These are phyloP conservation scores for Dermolepida albohirtum DNA, from an alignment of 2,888 invertebrate genomes.

Conservation along the genomic window DNA sequence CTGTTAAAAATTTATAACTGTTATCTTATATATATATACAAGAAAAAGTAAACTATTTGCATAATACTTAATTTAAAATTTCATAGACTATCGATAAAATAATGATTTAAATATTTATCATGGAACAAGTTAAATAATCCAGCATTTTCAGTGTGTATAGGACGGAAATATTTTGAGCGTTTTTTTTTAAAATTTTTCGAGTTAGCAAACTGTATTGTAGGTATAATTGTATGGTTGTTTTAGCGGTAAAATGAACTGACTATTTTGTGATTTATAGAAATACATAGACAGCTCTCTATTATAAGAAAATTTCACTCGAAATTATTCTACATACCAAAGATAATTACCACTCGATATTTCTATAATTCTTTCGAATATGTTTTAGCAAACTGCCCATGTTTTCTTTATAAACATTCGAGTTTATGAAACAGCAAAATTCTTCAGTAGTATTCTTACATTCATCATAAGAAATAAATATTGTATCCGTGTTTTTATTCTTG, in stretches of 20 bases:
- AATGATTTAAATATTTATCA: constrained; percentile 1
- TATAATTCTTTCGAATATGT: neutral
- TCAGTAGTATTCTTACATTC: no score
- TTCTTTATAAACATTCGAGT: neutral
- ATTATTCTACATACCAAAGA: constrained; percentile 47
- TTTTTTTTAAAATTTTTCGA: constrained; percentile 1
- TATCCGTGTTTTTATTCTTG: no score
- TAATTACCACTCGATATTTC: constrained; percentile 17
- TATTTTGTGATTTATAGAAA: constrained; percentile 55
- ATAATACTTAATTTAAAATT: neutral
- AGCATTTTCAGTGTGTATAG: neutral
- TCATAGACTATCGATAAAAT: neutral
- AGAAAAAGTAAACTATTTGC: neutral
- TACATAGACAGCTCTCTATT: constrained; percentile 46
- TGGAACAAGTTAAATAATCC: neutral
- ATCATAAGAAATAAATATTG: no score
- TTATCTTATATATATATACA: neutral
- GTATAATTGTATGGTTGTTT: constrained; percentile 52
- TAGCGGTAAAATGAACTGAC: constrained; percentile 55
- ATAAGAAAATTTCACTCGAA: constrained; percentile 43
- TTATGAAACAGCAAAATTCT: no score
- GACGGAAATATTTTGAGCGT: neutral
- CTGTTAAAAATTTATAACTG: constrained; percentile 29
- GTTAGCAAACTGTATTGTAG: constrained; percentile 23
- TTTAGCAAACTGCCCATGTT: neutral